Evolutionary conservation across 2,797 vertebrate species (phyloP), one percentile per base, ranked within the genome.

Genomic region (Orientallactaga sibirica): DNA sequence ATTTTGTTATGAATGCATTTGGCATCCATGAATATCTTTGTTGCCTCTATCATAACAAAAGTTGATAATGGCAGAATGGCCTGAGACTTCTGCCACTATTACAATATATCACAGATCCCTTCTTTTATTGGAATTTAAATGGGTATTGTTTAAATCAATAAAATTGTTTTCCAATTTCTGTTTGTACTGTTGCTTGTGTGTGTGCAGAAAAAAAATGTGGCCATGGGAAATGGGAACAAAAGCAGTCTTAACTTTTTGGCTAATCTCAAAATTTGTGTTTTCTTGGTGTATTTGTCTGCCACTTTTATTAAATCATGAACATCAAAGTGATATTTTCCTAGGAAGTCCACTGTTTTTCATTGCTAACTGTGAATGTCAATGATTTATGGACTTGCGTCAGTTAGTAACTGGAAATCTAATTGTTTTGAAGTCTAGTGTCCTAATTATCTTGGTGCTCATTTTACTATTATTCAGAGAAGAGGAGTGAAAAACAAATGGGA

Each of bases 91-190:
- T 20, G 41, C 7, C 11, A 61, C 58, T 82, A 92, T 87, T 15
- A 18, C 5, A 66, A 22, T 37, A 8, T 62, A 48, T 15, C 37
- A 25, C 7, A 86, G 11, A 61, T 84, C 18, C 22, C 41, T 68
- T 80, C 25, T 58, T 20, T 7, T 52, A 64, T 12, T 85, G 25
- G 10, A 22, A 43, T 74, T 62, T 92, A 37, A 20, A 70, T 76
- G 82, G 37, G 55, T 58, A 83, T 14, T 55, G 73, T 55, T 80
- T 83, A 94, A 89, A 61, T 43, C 41, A 90, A 87, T 81, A 58
- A 52, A 76, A 80, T 18, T 92, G 14, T 25, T 83, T 58, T 86
- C 52, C 43, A 86, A 4, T 74, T 88, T 93, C 55, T 85, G 19
- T 85, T 82, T 85, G 18, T 55, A 20, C 24, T 9, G 0, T 86